Conservation (phyloP, 2,888 invertebrate genomes). For the Volucella bombylans region DNA sequence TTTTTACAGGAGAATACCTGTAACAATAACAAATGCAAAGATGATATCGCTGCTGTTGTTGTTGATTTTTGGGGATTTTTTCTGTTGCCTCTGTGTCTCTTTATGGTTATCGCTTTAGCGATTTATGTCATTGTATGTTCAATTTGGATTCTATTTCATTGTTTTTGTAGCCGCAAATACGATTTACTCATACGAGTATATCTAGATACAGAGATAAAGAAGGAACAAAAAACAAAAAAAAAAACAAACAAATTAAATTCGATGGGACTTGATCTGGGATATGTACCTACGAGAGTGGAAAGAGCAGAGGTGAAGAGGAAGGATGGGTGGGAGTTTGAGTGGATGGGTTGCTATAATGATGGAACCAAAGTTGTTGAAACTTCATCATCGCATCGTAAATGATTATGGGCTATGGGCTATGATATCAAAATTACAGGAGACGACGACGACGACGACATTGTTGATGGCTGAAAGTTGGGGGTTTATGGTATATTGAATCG, state of each 20-base stretch:
- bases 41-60: conserved; percentile 10
- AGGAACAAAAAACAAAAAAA: neutral
- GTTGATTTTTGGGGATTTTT: conserved; percentile 27
- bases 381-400: conserved; percentile 64
- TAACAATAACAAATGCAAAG: conserved; percentile 22
- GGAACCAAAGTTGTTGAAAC: conserved; percentile 52
- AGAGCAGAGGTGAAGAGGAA: no score
- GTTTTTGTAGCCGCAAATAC: conserved; percentile 22
- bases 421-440: conserved; percentile 54
- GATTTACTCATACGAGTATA: conserved; percentile 14
- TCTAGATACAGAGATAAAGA: conserved; percentile 14
- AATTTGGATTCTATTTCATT: conserved; percentile 64
- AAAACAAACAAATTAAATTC: conserved; percentile 55
- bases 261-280: conserved; percentile 42
- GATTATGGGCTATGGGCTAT: conserved; percentile 51
- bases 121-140: conserved; percentile 69
- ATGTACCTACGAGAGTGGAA: neutral
- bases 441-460: no score
- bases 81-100: conserved; percentile 7
- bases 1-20: conserved; percentile 4
- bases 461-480: neutral
- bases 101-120: conserved; percentile 64
- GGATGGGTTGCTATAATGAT: conserved; percentile 41
- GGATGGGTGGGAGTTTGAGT: neutral
- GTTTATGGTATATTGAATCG: neutral